Base-by-base conservation (phyloP, 2,113 vertebrate genomes). In the Pteronura brasiliensis region DNA sequence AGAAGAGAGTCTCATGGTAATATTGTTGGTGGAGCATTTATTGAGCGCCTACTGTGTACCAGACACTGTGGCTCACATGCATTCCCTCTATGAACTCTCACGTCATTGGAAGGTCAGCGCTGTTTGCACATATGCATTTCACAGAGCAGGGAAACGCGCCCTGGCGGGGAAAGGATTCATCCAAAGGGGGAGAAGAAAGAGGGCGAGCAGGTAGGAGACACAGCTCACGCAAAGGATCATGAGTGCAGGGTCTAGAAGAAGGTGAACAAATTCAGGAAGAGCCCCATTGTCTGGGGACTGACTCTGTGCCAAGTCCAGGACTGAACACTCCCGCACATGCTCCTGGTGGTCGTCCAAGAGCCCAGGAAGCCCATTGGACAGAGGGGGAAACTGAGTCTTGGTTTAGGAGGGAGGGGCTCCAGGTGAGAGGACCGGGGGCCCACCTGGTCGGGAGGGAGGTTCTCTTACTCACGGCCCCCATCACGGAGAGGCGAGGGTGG, bases 341-440 rank as follows among this genome's bases (percentile, higher is more conserved):
- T 7, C 84, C 17, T 52, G 27, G 27, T 3, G 34, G n/a, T 29
- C 31, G 11, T 18, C 8, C 23, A 17, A 47, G 17, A 8, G 63
- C 65, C 76, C 52, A 31, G 52, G 39, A 15, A 11, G 3, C 25
- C 29, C 17, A 4, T 71, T 5, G 31, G 61, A 59, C 7, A 52
- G 77, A 29, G 18, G 77, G 57, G 31, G 57, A 82, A 59, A 77
- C 36, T 4, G 52, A 47, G 47, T 57, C 59, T 27, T 27, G 31
- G 57, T 65, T 36, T 36, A 65, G 65, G 23, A 15, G 47, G 11
- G 39, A 5, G 47, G 59, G 65, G 36, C 10, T 7, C 17, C 34
- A 2, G 81, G 39, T 0, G 36, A 36, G 47, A 74, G 59, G 77
- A 20, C 25, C 0, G 0, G 2, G 42, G 29, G 13, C 63, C 25